Evolutionary conservation across 1,140 invertebrate genomes (phyloP).

Genomic region (Episyrphus balteatus): DNA sequence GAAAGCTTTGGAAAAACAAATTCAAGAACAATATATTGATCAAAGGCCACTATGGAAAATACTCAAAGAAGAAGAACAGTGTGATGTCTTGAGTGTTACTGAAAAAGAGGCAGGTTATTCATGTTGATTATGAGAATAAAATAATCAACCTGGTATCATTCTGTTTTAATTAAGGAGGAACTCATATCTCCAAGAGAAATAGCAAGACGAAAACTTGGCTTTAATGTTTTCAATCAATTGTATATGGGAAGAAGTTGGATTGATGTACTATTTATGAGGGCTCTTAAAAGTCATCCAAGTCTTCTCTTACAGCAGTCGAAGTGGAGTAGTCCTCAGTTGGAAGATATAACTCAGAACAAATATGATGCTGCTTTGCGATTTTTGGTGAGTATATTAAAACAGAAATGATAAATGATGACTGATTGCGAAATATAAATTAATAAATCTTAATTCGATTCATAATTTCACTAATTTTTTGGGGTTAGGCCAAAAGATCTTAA

Average conservation of each 20-base stretch:
- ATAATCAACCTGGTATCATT: not conserved
- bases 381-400: constrained; percentile 1
- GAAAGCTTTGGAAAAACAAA: constrained; percentile 9
- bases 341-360: constrained; percentile 12
- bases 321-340: constrained; percentile 6
- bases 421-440: not conserved
- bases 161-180: not conserved
- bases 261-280: constrained; percentile 23
- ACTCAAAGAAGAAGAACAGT: constrained; percentile 11
- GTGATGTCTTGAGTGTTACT: constrained; percentile 20
- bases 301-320: constrained; percentile 4
- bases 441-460: not conserved
- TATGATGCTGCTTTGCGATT: constrained; percentile 20
- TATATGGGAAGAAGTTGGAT: constrained; percentile 22
- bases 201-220: constrained; percentile 18
- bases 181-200: constrained; percentile 19
- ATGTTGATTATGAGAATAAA: not conserved
- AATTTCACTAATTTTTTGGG: not conserved
- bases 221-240: constrained; percentile 22
- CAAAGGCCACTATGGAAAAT: constrained; percentile 14
- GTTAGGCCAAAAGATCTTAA: too few species aligned
- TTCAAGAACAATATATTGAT: constrained; percentile 2
- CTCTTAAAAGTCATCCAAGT: constrained; percentile 13
- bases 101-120: constrained; percentile 9
- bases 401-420: not conserved